Evolutionary conservation across 2,888 invertebrate genomes (phyloP).

Genomic region (Iselma pallidipennis): DNA sequence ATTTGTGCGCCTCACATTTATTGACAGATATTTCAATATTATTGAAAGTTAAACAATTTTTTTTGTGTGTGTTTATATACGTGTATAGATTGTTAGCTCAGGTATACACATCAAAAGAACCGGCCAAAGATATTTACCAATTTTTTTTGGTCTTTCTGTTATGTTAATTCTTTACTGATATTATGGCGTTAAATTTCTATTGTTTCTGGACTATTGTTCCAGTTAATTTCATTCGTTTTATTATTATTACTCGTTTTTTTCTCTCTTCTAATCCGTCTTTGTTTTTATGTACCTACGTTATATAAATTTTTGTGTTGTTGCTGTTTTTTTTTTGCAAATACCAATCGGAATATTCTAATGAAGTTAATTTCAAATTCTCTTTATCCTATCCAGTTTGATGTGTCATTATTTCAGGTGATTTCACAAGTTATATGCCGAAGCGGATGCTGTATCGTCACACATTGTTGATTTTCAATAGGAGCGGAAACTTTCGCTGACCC

Average conservation of each 20-base stretch:
- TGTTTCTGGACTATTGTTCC: neutral
- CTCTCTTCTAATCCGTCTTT: too few species aligned
- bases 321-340: conserved; percentile 5
- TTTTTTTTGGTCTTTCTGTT: neutral
- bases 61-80: conserved; percentile 15
- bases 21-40: conserved; percentile 14
- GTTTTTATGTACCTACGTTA: too few species aligned
- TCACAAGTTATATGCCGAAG: conserved; percentile 39
- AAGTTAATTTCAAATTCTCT: neutral
- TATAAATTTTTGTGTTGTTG: neutral
- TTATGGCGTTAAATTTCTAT: neutral
- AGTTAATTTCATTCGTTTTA: neutral
- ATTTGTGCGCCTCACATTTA: conserved; percentile 9
- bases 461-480: conserved; percentile 55
- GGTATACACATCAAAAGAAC: conserved; percentile 21
- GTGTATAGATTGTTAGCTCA: conserved; percentile 5
- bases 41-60: conserved; percentile 17
- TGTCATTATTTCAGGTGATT: conserved; percentile 39
- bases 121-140: conserved; percentile 14
- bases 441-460: conserved; percentile 56
- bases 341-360: neutral
- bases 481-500: conserved; percentile 56
- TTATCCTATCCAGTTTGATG: conserved; percentile 8
- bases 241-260: too few species aligned
- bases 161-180: neutral